Base-by-base conservation (phyloP, 2,888 invertebrate species). In the Rhagonycha fulva region DNA sequence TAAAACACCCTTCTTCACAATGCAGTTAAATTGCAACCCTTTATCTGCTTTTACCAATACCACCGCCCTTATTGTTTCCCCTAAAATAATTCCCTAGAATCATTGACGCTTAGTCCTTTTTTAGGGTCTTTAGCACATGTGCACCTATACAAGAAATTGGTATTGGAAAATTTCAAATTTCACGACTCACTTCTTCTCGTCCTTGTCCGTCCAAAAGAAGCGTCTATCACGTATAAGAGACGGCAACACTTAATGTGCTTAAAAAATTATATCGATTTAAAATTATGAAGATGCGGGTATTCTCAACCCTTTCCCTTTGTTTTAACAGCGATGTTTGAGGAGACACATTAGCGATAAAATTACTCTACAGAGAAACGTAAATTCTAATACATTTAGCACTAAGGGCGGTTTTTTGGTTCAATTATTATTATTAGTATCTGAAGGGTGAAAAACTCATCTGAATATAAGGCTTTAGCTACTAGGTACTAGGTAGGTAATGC, bases 71-170 rank as follows among this genome's bases (percentile, higher is more conserved):
- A 83, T 84, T 83, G 82, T 84, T 62, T 83, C 82, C 85, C 85
- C 85, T 84, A 83, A 85, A 84, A 84, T 85, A 84, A 86, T 86
- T 85, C 86, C 84, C 84, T 82, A 84, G 86, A 81, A 86, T 86
- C 85, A 86, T 86, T 85, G 85, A 85, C 84, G 85, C 83, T 84
- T 83, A 84, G 85, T 84, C 85, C 86, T 86, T 86, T 86, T 87
- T 85, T 84, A 83, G 81, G 82, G 81, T 81, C 80, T 82, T 81
- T 80, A 82, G 84, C 85, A 85, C 85, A 85, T 85, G 85, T 85
- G 85, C 82, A 79, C 76, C 77, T 76, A 72, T 72, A 70, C 75
- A 76, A 77, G 75, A 74, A 76, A 72, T 74, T 74, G 77, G 74
- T 77, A 67, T 75, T 74, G 75, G 70, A 74, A 75, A 68, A 69